These are phyloP conservation scores for Petrophora chlorosata DNA, from an alignment of 2,888 invertebrate species.

Conservation along the genomic window DNA sequence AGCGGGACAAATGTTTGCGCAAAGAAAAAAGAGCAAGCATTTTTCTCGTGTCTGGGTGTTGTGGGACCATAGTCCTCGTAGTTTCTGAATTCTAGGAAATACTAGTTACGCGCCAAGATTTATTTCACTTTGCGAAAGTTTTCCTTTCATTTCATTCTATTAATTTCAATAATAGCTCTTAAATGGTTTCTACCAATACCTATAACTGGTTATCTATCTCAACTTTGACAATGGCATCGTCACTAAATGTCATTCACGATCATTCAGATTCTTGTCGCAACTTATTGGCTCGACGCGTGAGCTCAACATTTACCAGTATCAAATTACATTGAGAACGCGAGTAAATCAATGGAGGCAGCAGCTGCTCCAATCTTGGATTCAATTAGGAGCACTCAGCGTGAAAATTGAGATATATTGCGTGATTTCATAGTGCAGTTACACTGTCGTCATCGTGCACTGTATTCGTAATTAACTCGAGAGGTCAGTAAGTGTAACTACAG, in stretches of 20 bases:
- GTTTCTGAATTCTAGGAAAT: no score
- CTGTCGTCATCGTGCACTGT: neutral
- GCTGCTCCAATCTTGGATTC: conserved; percentile 13
- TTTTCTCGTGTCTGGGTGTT: no score
- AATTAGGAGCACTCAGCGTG: conserved; percentile 12
- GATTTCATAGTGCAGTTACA: neutral
- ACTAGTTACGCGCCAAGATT: no score
- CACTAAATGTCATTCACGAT: no score
- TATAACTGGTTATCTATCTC: neutral
- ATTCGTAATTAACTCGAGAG: neutral
- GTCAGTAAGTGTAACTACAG: neutral
- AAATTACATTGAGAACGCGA: conserved; percentile 2
- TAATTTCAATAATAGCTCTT: no score
- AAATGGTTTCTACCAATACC: neutral
- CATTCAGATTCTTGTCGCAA: no score
- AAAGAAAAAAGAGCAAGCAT: no score
- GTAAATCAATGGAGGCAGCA: conserved; percentile 6
- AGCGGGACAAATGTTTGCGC: no score
- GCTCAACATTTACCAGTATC: conserved; percentile 1
- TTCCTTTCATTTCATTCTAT: no score
- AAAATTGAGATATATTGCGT: conserved; percentile 10
- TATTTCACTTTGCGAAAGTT: no score
- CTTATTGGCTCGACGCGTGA: neutral
- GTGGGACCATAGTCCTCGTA: no score
- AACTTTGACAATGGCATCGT: neutral